Evolutionary conservation across 2,113 vertebrate species (phyloP).

Genomic region (Anoura caudifer): DNA sequence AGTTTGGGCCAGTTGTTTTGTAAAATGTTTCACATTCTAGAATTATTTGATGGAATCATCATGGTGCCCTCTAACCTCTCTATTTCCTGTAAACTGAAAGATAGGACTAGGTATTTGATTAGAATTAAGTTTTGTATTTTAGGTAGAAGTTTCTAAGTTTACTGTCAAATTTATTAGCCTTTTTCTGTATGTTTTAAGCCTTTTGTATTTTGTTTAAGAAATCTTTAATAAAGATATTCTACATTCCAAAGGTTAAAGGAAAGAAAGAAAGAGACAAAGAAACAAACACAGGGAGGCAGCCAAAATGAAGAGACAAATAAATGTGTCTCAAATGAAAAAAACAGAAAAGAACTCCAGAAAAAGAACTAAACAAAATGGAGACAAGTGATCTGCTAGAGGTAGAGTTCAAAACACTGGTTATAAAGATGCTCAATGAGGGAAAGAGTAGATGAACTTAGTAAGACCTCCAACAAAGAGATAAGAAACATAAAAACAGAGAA

Average conservation of each 20-base stretch:
- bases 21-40: background rate
- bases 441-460: background rate
- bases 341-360: too few relatives aligned
- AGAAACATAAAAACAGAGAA: background rate
- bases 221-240: slow-evolving; percentile 24
- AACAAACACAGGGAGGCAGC: too few relatives aligned
- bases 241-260: background rate
- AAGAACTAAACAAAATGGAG: too few relatives aligned
- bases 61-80: background rate
- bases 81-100: slow-evolving; percentile 8
- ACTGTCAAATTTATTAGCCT: background rate
- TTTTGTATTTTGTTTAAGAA: slow-evolving; percentile 42
- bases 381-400: too few relatives aligned
- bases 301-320: background rate
- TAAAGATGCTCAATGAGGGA: too few relatives aligned
- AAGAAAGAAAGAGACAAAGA: too few relatives aligned
- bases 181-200: background rate
- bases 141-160: background rate
- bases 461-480: background rate
- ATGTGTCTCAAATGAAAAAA: background rate
- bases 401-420: too few relatives aligned
- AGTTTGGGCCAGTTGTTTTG: background rate
- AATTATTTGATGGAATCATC: background rate
- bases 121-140: background rate
- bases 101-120: background rate